These are phyloP conservation scores for Chaetodon trifasciatus DNA, from an alignment of 2,797 vertebrate genomes.

Conservation along the genomic window DNA sequence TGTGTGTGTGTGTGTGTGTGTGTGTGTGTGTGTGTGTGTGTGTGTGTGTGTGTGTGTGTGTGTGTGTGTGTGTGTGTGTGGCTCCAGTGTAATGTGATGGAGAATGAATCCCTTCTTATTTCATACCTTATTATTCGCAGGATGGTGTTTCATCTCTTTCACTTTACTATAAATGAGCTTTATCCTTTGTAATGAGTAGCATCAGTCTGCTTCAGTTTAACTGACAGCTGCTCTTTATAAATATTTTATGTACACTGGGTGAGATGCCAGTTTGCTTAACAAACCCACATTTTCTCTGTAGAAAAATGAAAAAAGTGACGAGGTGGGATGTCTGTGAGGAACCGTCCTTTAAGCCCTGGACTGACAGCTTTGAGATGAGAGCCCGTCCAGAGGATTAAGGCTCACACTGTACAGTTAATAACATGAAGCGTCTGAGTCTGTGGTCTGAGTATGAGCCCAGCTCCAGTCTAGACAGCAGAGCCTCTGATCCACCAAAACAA, in stretches of 20 bases:
- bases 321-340: slow-evolving; percentile 23
- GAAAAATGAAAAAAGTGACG: not conserved
- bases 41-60: too few relatives aligned
- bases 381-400: slow-evolving; percentile 76
- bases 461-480: slow-evolving; percentile 77
- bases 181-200: too few relatives aligned
- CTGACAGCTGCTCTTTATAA: not conserved
- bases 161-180: not conserved
- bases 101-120: not conserved
- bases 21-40: too few relatives aligned
- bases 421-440: slow-evolving; percentile 71
- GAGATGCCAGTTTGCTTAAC: not conserved
- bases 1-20: too few relatives aligned
- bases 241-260: too few relatives aligned
- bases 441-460: slow-evolving; percentile 46
- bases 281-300: not conserved
- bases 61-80: not conserved
- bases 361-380: slow-evolving; percentile 61
- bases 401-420: slow-evolving; percentile 74
- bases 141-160: not conserved
- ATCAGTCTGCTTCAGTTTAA: not conserved
- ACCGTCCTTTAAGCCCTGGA: slow-evolving; percentile 31
- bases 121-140: not conserved
- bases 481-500: slow-evolving; percentile 73
- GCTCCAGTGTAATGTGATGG: not conserved